Conservation (phyloP, 2,797 vertebrate genomes). For the Phaenicophaeus curvirostris region DNA sequence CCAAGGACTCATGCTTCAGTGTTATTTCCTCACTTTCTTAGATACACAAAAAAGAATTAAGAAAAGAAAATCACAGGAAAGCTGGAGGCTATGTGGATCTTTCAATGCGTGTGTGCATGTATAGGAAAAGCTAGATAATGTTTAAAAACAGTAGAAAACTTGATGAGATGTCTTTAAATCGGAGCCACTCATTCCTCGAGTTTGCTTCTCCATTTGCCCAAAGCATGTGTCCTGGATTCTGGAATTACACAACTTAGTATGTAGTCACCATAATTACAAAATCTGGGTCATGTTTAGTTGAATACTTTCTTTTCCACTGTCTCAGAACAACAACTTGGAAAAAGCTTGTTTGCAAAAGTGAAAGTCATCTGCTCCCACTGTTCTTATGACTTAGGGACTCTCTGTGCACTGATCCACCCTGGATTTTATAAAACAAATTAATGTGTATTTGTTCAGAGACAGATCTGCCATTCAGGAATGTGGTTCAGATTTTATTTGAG, state of each 20-base stretch:
- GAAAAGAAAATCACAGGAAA: not conserved
- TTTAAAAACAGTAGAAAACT: not conserved
- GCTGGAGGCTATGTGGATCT: not conserved
- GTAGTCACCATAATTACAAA: not conserved
- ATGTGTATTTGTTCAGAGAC: not conserved
- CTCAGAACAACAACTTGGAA: not conserved
- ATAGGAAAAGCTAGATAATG: not conserved
- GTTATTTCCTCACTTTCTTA: not conserved
- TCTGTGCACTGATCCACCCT: not conserved
- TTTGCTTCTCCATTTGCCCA: not conserved
- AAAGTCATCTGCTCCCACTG: not conserved
- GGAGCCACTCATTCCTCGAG: not conserved
- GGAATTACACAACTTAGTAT: not conserved
- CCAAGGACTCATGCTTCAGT: not conserved
- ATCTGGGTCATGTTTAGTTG: not conserved
- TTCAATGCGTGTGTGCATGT: rapidly evolving
- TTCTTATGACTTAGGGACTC: not conserved
- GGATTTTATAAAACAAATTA: not conserved
- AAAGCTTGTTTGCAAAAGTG: not conserved
- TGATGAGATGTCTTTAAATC: not conserved
- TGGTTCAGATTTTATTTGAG: not conserved
- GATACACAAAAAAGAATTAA: not conserved
- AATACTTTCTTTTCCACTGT: not conserved
- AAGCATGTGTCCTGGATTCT: not conserved
- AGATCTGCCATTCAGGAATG: not conserved